These are phyloP conservation scores for Tubulanus polymorphus DNA, from an alignment of 2,888 invertebrate genomes.

Conservation along the genomic window DNA sequence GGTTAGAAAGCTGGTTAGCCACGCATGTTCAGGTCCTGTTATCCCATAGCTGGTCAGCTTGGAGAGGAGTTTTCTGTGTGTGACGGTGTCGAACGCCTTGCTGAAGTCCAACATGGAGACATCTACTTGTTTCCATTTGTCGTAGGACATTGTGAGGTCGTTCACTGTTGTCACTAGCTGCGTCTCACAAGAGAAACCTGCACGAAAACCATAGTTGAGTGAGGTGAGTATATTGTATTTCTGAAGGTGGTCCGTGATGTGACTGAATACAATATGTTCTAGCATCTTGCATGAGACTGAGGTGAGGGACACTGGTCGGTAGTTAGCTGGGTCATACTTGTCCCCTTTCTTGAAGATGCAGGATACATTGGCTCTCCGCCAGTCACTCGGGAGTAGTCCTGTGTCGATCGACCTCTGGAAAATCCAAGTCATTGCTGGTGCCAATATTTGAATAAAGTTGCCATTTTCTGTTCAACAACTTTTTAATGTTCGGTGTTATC, in stretches of 20 bases:
- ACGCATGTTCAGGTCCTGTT: too few species aligned
- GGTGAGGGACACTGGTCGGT: slow-evolving; percentile 20
- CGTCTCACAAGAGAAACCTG: slow-evolving; percentile 9
- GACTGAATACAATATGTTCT: slow-evolving; percentile 20
- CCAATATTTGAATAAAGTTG: slow-evolving; percentile 5
- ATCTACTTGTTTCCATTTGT: too few species aligned
- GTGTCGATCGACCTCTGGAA: slow-evolving; percentile 11
- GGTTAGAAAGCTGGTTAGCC: too few species aligned
- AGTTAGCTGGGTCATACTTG: slow-evolving; percentile 14
- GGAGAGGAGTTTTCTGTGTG: slow-evolving; percentile 8
- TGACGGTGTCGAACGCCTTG: slow-evolving; percentile 14
- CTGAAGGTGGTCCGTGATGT: slow-evolving; percentile 11
- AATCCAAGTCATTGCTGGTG: slow-evolving; percentile 6
- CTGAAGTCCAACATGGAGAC: slow-evolving; percentile 14
- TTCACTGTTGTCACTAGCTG: slow-evolving; percentile 11
- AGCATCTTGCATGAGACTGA: slow-evolving; percentile 16
- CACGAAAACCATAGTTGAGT: slow-evolving; percentile 13
- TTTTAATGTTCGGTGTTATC: slow-evolving; percentile 4
- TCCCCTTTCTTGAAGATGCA: slow-evolving; percentile 15
- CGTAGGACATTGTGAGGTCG: too few species aligned
- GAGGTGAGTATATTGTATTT: slow-evolving; percentile 8
- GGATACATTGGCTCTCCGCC: slow-evolving; percentile 9
- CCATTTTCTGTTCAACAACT: slow-evolving; percentile 3
- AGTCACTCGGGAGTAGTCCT: slow-evolving; percentile 13
- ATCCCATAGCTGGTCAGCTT: slow-evolving; percentile 9